phyloP scores from a whole-genome alignment of 2,113 vertebrate species.

The Ictalurus punctatus region DNA sequence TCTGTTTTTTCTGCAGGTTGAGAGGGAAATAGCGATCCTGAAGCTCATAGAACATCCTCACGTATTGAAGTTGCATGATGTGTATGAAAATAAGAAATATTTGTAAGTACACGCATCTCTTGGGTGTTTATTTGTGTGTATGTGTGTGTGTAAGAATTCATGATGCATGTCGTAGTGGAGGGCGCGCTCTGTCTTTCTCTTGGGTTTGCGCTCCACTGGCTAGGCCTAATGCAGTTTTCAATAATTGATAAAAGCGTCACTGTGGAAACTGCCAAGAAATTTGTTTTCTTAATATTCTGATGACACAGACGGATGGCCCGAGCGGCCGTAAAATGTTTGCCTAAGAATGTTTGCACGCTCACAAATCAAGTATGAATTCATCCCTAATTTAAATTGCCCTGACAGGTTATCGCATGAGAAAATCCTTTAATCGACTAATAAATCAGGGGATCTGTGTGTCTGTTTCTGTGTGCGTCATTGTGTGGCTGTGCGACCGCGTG shows the following conservation, averaged over 20 bases:
- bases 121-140: neutral
- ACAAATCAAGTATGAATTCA: conserved; percentile 74
- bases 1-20: conserved; percentile 79
- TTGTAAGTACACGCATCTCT: conserved; percentile 83
- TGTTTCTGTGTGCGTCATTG: conserved; percentile 15
- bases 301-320: conserved; percentile 63
- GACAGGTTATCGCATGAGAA: conserved; percentile 74
- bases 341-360: conserved; percentile 68
- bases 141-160: conserved; percentile 23
- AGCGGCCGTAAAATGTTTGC: conserved; percentile 65
- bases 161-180: neutral
- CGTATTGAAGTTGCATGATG: conserved; percentile 96
- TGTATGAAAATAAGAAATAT: conserved; percentile 99
- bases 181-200: conserved; percentile 54
- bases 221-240: conserved; percentile 61
- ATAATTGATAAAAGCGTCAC: conserved; percentile 73
- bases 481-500: neutral
- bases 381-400: conserved; percentile 73
- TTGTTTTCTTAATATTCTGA: conserved; percentile 71
- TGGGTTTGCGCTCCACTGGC: conserved; percentile 47
- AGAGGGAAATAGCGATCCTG: conserved; percentile 97
- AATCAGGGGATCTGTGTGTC: conserved; percentile 64
- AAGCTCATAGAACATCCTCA: conserved; percentile 99
- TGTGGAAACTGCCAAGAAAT: conserved; percentile 55
- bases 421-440: conserved; percentile 75